A percentile compares a stretch with the other conserved stretches of the same genome.
Evolutionary conservation across 2,888 invertebrate species (phyloP).

Genomic region (Steinernema carpocapsae): DNA sequence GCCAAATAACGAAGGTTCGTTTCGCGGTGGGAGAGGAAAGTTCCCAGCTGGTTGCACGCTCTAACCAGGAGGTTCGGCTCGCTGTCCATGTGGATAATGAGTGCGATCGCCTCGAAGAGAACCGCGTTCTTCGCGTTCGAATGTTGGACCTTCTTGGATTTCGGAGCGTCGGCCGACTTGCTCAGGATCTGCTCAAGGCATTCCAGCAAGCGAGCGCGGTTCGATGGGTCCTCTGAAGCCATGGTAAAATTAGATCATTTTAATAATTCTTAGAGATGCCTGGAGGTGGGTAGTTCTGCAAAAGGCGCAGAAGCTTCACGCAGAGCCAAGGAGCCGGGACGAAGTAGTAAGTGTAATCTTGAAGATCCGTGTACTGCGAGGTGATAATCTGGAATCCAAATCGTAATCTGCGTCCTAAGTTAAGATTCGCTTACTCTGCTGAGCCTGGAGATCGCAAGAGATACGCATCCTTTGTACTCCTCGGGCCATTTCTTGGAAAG

Average conservation of each 20-base stretch:
- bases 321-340: slow-evolving; percentile 99
- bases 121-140: slow-evolving; percentile 99
- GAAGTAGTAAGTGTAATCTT: slow-evolving; percentile 99
- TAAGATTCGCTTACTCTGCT: slow-evolving; percentile 73
- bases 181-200: slow-evolving; percentile 77
- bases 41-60: slow-evolving; percentile 97
- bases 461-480: slow-evolving; percentile 98
- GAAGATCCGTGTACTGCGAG: slow-evolving; percentile 96
- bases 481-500: slow-evolving; percentile 98
- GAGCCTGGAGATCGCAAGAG: slow-evolving; percentile 92
- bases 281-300: slow-evolving; percentile 98
- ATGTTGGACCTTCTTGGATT: slow-evolving; percentile 99
- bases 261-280: slow-evolving; percentile 71
- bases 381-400: slow-evolving; percentile 84
- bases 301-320: slow-evolving; percentile 89
- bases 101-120: slow-evolving; percentile 97
- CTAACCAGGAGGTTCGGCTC: slow-evolving; percentile 80
- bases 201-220: slow-evolving; percentile 91
- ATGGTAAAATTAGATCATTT: background rate
- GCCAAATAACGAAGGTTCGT: slow-evolving; percentile 91
- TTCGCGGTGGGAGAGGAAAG: slow-evolving; percentile 89
- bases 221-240: slow-evolving; percentile 87
- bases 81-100: slow-evolving; percentile 96
- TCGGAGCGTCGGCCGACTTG: slow-evolving; percentile 93
- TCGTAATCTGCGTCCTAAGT: background rate